Base-by-base conservation (phyloP, 1,140 invertebrate species). In the Homarus americanus region DNA sequence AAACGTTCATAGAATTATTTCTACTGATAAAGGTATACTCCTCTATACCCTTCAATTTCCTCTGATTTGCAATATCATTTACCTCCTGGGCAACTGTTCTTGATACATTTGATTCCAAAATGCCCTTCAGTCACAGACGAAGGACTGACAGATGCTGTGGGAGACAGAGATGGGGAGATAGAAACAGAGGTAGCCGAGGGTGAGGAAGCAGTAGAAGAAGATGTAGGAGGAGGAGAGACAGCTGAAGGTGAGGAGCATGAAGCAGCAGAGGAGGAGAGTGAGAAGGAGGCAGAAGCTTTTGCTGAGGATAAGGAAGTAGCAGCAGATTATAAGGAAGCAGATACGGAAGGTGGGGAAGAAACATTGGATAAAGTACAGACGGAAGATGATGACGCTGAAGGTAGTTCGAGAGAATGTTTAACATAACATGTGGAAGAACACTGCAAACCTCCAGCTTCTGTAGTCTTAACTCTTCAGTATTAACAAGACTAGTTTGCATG, bases 381-480 rank as follows among this genome's bases (percentile, higher is more conserved):
- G 7, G 66, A 82, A 58, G 40, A 82, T 7, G 78, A 49, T 4
- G 78, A 73, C 32, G 79, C 79, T 24, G 78, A 82, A 89, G 79
- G 66, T 89, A 82, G 85, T 44, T 53, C 9, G 38, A 20, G 4
- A 44, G 9, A 44, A 28, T 53, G 49, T 73, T 40, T 17, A 63
- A 17, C 15, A 58, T 38, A 41, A 12, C 24, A 5, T 82, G 49
- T 53, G 49, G 53, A 63, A 63, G 32, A 53, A 17, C 15, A 12
- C 41, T 78, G 75, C 32, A 40, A 38, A 24, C 32, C 41, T 80
- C 10, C 44, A 49, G 38, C 76, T 44, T 79, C 82, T 40, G 63
- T 83, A 83, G 82, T n/a, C 32, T 36, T 15, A 38, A 44, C 38
- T 41, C n/a, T 24, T 24, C 58, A n/a, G 7, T 15, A 69, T 73